A percentile compares a stretch with the other conserved stretches of the same genome.
These are phyloP conservation scores for Spheniscus mendiculus DNA, from an alignment of 2,113 vertebrate species.

Conservation along the genomic window DNA sequence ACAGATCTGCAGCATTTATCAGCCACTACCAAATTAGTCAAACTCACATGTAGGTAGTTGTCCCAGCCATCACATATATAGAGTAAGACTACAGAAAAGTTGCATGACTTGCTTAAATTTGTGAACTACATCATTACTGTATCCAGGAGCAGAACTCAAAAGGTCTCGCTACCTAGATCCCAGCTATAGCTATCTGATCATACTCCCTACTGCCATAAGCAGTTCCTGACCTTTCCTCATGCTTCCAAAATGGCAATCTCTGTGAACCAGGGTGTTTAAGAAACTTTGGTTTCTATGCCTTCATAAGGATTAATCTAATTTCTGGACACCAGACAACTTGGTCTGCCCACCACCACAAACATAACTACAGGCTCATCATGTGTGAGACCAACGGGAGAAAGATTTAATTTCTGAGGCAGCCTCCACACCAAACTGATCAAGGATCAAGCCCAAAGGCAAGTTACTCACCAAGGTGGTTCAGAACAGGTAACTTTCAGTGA, in stretches of 20 bases:
- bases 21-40: neutral
- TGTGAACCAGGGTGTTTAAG: neutral
- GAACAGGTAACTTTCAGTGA: neutral
- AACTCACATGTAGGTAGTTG: neutral
- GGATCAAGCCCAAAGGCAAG: slow-evolving; percentile 12
- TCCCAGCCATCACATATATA: neutral
- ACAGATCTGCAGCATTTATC: neutral
- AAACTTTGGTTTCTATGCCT: neutral
- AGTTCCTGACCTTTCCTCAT: neutral
- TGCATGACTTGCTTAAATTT: neutral
- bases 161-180: neutral
- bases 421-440: neutral
- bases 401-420: slow-evolving; percentile 4
- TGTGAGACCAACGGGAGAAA: neutral
- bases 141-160: neutral
- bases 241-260: neutral
- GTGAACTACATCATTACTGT: neutral
- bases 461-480: slow-evolving; percentile 28
- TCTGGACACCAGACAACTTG: neutral
- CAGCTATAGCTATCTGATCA: neutral
- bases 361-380: neutral
- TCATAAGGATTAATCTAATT: neutral
- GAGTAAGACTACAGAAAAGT: neutral
- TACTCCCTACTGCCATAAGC: neutral
- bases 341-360: neutral